Conservation (phyloP, 2,888 invertebrate genomes). For the Agonum fuliginosum region DNA sequence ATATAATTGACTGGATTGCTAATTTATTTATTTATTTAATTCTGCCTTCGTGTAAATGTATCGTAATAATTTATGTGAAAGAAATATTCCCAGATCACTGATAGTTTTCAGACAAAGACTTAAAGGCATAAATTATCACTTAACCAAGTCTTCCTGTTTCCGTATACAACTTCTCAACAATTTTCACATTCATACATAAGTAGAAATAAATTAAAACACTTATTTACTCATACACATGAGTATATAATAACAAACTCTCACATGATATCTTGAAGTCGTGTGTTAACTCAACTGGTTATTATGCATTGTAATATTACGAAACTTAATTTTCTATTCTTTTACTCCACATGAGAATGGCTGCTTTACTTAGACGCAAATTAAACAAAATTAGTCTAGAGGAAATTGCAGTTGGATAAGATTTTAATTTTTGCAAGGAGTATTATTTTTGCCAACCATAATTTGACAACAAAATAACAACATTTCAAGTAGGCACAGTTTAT, state of each 20-base stretch:
- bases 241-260: neutral
- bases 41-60: too few species aligned
- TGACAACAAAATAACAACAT: too few species aligned
- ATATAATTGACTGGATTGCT: too few species aligned
- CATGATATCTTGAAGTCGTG: neutral
- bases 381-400: too few species aligned
- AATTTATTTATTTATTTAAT: too few species aligned
- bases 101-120: neutral
- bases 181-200: neutral
- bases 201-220: neutral
- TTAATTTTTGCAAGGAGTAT: too few species aligned
- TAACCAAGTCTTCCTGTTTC: neutral
- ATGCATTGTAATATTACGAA: neutral
- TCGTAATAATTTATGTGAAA: neutral
- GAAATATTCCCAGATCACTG: too few species aligned
- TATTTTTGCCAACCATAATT: too few species aligned
- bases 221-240: neutral
- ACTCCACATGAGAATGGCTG: too few species aligned
- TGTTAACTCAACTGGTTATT: neutral
- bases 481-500: too few species aligned
- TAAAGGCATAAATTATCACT: neutral
- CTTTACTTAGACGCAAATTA: too few species aligned
- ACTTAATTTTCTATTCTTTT: neutral
- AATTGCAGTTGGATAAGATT: too few species aligned
- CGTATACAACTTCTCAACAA: neutral